These are phyloP conservation scores for Rhopalosiphum padi DNA, from an alignment of 1,140 invertebrate genomes.

Conservation along the genomic window DNA sequence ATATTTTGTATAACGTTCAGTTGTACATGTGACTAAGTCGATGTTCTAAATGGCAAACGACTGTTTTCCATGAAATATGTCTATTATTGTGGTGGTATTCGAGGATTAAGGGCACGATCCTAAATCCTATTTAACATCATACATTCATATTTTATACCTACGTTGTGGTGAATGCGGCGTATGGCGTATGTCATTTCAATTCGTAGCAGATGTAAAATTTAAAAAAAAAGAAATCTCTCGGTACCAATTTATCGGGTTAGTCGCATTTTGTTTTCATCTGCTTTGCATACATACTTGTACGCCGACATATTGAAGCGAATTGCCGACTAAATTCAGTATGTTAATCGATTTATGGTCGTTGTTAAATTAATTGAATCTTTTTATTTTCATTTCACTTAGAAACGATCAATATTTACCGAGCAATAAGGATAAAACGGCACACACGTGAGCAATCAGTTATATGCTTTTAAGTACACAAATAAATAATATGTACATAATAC, in stretches of 20 bases:
- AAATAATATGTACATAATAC: not conserved
- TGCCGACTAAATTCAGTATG: not conserved
- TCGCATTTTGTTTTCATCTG: not conserved
- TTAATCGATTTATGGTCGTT: not conserved
- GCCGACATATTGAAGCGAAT: not conserved
- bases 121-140: constrained; percentile 11
- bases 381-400: constrained; percentile 1
- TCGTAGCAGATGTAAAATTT: not conserved
- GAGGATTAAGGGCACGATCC: not conserved
- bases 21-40: not conserved
- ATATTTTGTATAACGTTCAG: not conserved
- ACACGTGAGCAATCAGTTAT: not conserved
- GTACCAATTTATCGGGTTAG: not conserved
- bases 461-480: not conserved
- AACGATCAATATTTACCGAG: not conserved
- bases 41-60: not conserved
- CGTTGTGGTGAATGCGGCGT: not conserved
- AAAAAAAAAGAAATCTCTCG: not conserved
- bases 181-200: not conserved
- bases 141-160: not conserved
- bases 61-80: not conserved
- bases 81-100: not conserved
- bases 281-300: not conserved
- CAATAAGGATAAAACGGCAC: not conserved
- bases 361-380: constrained; percentile 9